A percentile compares a stretch with the other conserved stretches of the same genome.
phyloP scores from a whole-genome alignment of 2,888 invertebrate genomes.

The Athalia circularis region DNA sequence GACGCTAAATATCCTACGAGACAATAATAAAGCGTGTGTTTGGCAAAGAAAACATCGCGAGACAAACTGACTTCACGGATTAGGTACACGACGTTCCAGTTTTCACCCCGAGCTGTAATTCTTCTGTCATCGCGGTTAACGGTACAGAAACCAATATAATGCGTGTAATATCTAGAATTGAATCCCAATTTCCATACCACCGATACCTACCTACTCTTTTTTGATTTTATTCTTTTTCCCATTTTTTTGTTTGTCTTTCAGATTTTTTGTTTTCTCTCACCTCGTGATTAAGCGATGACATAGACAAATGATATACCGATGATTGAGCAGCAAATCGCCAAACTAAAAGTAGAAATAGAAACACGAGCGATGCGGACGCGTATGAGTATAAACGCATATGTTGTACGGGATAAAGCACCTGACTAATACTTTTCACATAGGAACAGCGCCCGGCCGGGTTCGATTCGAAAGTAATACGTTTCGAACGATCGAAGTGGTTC shows the following conservation, averaged over 20 bases:
- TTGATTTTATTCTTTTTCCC: neutral
- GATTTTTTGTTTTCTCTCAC: neutral
- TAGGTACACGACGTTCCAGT: conserved; percentile 24
- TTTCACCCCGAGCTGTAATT: neutral
- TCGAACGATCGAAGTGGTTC: conserved; percentile 44
- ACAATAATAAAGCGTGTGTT: conserved; percentile 41
- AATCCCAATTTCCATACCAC: too few species aligned
- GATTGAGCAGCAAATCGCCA: conserved; percentile 44
- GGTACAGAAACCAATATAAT: too few species aligned
- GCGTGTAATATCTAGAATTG: too few species aligned
- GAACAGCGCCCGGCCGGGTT: conserved; percentile 6
- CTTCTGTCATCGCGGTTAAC: too few species aligned
- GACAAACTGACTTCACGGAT: neutral
- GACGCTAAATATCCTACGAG: conserved; percentile 40
- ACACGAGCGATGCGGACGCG: conserved; percentile 1
- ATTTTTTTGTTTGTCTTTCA: neutral
- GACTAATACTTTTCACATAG: conserved; percentile 28
- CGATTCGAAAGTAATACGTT: conserved; percentile 55
- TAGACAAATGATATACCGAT: conserved; percentile 35
- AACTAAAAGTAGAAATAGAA: conserved; percentile 36
- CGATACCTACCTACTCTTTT: neutral
- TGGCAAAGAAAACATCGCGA: conserved; percentile 36
- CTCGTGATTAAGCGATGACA: conserved; percentile 40
- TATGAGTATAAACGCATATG: neutral
- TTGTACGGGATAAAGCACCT: neutral